Conservation (phyloP, 2,797 vertebrate genomes). For the Miichthys miiuy region DNA sequence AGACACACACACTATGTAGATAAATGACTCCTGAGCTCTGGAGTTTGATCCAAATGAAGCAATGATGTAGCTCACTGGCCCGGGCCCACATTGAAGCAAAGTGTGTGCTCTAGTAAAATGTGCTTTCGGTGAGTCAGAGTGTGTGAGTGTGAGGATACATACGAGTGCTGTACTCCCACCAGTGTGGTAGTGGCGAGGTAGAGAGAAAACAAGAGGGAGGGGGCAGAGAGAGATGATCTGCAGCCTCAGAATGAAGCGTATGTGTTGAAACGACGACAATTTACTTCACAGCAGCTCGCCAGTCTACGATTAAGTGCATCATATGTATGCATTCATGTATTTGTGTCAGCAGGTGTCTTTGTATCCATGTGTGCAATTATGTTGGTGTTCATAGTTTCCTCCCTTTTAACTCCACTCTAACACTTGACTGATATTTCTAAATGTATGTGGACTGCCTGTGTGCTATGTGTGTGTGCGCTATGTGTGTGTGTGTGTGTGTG, state of each 20-base stretch:
- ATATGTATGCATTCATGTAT: background rate
- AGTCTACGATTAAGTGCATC: slow-evolving; percentile 28
- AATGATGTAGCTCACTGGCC: slow-evolving; percentile 86
- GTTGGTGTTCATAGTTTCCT: background rate
- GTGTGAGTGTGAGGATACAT: slow-evolving; percentile 11
- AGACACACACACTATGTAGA: slow-evolving; percentile 81
- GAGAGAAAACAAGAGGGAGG: slow-evolving; percentile 4
- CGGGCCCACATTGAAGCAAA: slow-evolving; percentile 68
- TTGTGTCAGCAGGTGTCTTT: background rate
- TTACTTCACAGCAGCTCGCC: slow-evolving; percentile 45
- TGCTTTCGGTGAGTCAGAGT: slow-evolving; percentile 46
- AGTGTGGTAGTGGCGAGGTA: background rate
- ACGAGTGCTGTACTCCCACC: background rate
- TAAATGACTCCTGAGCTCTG: slow-evolving; percentile 81
- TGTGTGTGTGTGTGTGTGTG: slow-evolving; percentile 3
- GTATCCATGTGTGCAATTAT: slow-evolving; percentile 13
- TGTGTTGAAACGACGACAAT: slow-evolving; percentile 46
- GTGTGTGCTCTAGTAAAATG: slow-evolving; percentile 57
- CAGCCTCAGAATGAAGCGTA: slow-evolving; percentile 24
- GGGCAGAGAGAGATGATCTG: background rate
- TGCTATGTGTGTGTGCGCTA: slow-evolving; percentile 10
- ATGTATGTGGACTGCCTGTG: slow-evolving; percentile 3
- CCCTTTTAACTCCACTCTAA: slow-evolving; percentile 3
- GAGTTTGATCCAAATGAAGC: slow-evolving; percentile 86
- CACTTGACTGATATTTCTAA: slow-evolving; percentile 8